These are phyloP conservation scores for Atta cephalotes DNA, from an alignment of 1,140 invertebrate genomes.

Conservation along the genomic window DNA sequence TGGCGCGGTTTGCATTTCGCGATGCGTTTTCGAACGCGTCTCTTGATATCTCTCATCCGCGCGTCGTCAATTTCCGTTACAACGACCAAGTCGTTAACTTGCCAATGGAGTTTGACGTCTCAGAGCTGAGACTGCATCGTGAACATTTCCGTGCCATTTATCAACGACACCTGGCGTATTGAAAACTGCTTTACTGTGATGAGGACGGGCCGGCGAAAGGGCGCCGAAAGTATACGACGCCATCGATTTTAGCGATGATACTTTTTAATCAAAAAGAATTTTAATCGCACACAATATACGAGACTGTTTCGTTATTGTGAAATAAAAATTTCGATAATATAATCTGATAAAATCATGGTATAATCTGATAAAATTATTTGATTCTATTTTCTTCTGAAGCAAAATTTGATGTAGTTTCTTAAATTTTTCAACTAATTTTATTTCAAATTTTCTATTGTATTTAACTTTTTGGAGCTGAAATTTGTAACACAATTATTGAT, in stretches of 20 bases:
- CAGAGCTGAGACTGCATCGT: slow-evolving; percentile 50
- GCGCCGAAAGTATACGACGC: slow-evolving; percentile 12
- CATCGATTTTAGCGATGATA: slow-evolving; percentile 44
- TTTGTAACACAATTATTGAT: too few species aligned
- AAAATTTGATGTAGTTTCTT: neutral
- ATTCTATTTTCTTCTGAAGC: neutral
- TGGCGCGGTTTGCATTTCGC: slow-evolving; percentile 42
- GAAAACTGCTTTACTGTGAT: slow-evolving; percentile 37
- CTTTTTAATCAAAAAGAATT: slow-evolving; percentile 31
- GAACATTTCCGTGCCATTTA: slow-evolving; percentile 58
- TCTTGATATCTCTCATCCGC: slow-evolving; percentile 41
- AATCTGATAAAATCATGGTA: neutral
- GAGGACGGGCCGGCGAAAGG: neutral
- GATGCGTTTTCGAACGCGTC: slow-evolving; percentile 57
- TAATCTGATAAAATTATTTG: neutral
- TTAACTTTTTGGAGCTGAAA: neutral
- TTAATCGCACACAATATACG: slow-evolving; percentile 15
- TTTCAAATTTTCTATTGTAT: neutral
- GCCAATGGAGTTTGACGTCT: slow-evolving; percentile 62
- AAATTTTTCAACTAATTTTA: too few species aligned
- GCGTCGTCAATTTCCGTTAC: slow-evolving; percentile 59
- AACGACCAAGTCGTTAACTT: slow-evolving; percentile 60
- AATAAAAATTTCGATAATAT: neutral
- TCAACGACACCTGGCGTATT: slow-evolving; percentile 59
- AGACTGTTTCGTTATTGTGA: neutral